phyloP scores from a whole-genome alignment of 2,888 invertebrate species.

The Mesorhabditis belari region DNA sequence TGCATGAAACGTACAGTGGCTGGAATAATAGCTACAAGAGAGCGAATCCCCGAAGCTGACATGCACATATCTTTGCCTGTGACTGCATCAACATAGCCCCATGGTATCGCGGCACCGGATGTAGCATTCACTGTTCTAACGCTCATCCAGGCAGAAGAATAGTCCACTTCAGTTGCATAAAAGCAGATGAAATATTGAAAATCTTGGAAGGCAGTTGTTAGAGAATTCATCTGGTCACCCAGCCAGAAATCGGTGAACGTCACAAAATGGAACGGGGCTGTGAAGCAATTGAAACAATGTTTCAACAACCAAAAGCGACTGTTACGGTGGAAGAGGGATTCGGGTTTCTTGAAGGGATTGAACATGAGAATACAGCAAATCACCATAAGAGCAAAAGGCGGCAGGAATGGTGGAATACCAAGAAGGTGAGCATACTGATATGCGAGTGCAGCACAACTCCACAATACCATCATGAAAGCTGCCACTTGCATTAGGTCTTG shows the following conservation, averaged over 20 bases:
- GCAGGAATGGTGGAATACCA: constrained; percentile 82
- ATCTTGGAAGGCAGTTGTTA: constrained; percentile 80
- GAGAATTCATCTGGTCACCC: constrained; percentile 68
- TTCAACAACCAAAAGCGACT: constrained; percentile 50
- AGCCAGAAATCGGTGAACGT: constrained; percentile 61
- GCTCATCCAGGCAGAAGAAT: constrained; percentile 16
- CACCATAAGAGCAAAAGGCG: constrained; percentile 74
- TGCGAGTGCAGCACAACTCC: constrained; percentile 56
- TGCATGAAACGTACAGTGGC: constrained; percentile 97
- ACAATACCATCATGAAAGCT: constrained; percentile 55
- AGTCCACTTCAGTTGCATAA: constrained; percentile 63
- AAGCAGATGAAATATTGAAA: constrained; percentile 88
- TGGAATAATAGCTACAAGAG: constrained; percentile 81
- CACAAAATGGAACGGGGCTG: constrained; percentile 58
- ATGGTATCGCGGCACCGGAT: constrained; percentile 44
- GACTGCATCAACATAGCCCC: constrained; percentile 48
- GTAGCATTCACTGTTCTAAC: constrained; percentile 39
- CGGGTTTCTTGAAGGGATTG: constrained; percentile 84
- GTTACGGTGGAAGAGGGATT: constrained; percentile 66
- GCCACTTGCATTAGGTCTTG: constrained; percentile 59
- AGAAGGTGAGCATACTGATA: constrained; percentile 75
- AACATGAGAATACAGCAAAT: constrained; percentile 75
- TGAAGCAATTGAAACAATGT: constrained; percentile 51
- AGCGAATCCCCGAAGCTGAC: constrained; percentile 68
- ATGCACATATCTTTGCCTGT: constrained; percentile 60